These are phyloP conservation scores for Jaculus jaculus DNA, from an alignment of 2,113 vertebrate genomes.

Conservation along the genomic window DNA sequence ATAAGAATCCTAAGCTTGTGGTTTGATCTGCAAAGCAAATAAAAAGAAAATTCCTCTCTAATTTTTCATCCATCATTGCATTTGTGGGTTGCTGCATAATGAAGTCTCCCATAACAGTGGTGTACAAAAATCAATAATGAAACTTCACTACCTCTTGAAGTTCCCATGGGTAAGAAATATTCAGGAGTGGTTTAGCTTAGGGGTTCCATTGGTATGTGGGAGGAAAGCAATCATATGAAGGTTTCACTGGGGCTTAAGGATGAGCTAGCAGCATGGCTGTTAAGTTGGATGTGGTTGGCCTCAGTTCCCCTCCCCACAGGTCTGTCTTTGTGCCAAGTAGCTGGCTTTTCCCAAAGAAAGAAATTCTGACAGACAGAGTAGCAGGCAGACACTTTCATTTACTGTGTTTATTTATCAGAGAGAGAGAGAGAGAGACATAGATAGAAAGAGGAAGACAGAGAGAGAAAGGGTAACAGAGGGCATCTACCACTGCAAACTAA, in stretches of 20 bases:
- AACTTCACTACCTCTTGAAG: neutral
- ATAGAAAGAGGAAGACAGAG: too few species aligned
- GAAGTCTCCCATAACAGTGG: neutral
- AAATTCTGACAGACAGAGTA: neutral
- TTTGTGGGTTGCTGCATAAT: neutral
- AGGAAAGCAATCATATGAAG: neutral
- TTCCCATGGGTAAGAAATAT: constrained; percentile 21
- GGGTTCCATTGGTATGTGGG: neutral
- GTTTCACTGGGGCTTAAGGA: neutral
- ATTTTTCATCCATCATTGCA: neutral
- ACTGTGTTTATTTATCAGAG: too few species aligned
- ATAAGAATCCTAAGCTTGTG: neutral
- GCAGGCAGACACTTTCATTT: neutral
- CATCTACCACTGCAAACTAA: too few species aligned
- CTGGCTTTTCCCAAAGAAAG: neutral
- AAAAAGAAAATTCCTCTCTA: neutral
- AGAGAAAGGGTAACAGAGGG: too few species aligned
- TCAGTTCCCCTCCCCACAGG: neutral
- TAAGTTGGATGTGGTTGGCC: neutral
- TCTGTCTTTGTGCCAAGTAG: neutral
- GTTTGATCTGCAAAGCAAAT: neutral
- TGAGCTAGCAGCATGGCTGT: neutral
- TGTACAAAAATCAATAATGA: neutral
- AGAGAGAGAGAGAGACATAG: too few species aligned
- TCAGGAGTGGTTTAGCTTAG: neutral